Evolutionary conservation across 2,113 vertebrate species (phyloP).

Genomic region (Corythoichthys intestinalis): DNA sequence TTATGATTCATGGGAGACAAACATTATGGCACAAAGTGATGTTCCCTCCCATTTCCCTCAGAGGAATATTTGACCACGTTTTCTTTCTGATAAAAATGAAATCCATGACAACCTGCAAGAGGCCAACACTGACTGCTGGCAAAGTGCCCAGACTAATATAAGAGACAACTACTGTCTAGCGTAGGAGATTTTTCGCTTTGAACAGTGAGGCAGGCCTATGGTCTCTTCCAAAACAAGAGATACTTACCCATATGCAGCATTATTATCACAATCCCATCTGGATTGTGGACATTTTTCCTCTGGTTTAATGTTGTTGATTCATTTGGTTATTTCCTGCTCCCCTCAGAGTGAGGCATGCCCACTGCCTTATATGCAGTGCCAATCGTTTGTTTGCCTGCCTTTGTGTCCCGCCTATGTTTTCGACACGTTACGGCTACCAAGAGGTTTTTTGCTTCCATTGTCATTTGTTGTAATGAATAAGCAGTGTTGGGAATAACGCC

Average conservation of each 20-base stretch:
- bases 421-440: neutral
- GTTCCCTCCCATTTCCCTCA: constrained; percentile 8
- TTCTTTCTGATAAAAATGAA: constrained; percentile 49
- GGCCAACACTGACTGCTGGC: constrained; percentile 35
- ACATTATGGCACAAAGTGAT: constrained; percentile 14
- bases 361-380: neutral
- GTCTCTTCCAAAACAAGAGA: neutral
- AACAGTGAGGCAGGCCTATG: constrained; percentile 19
- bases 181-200: constrained; percentile 40
- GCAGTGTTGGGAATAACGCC: too few species aligned
- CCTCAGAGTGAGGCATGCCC: neutral
- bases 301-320: neutral
- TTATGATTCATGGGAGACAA: constrained; percentile 27
- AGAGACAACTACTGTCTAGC: constrained; percentile 51
- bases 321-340: neutral
- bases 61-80: constrained; percentile 40
- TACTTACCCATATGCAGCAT: constrained; percentile 23
- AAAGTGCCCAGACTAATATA: constrained; percentile 44
- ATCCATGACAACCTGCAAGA: constrained; percentile 42
- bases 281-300: neutral
- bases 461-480: neutral
- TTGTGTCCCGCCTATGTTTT: neutral
- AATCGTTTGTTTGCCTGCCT: neutral
- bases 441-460: neutral
- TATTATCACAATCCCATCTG: constrained; percentile 6